phyloP scores from a whole-genome alignment of 2,888 invertebrate genomes.

The Aphodius sticticus region DNA sequence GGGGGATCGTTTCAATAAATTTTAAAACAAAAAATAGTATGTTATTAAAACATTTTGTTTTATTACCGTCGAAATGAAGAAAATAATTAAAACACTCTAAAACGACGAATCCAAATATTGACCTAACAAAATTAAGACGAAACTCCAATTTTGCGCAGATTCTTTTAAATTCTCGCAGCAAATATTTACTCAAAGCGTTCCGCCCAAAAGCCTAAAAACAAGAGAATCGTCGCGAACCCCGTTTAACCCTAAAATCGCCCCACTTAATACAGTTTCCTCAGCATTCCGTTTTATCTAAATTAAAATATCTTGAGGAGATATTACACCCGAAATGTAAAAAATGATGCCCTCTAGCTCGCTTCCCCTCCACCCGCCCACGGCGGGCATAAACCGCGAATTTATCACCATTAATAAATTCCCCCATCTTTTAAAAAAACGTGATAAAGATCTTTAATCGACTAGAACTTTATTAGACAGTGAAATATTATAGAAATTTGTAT shows the following conservation, averaged over 20 bases:
- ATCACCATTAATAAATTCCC: not conserved
- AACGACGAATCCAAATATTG: too few relatives aligned
- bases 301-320: not conserved
- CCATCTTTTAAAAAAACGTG: not conserved
- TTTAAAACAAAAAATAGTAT: not conserved
- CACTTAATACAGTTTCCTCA: not conserved
- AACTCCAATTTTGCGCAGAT: too few relatives aligned
- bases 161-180: too few relatives aligned
- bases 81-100: too few relatives aligned
- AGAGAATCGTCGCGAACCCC: not conserved
- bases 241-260: not conserved
- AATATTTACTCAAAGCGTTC: not conserved
- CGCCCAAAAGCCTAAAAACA: not conserved
- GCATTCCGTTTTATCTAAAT: constrained; percentile 4
- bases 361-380: not conserved
- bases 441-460: not conserved
- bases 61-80: not conserved
- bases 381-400: not conserved
- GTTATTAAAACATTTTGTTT: not conserved
- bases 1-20: too few relatives aligned
- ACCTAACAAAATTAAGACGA: too few relatives aligned
- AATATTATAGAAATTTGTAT: not conserved
- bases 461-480: not conserved
- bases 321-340: not conserved
- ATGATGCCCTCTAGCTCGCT: not conserved